Conservation (phyloP, 2,113 vertebrate species). For the Xyrauchen texanus region DNA sequence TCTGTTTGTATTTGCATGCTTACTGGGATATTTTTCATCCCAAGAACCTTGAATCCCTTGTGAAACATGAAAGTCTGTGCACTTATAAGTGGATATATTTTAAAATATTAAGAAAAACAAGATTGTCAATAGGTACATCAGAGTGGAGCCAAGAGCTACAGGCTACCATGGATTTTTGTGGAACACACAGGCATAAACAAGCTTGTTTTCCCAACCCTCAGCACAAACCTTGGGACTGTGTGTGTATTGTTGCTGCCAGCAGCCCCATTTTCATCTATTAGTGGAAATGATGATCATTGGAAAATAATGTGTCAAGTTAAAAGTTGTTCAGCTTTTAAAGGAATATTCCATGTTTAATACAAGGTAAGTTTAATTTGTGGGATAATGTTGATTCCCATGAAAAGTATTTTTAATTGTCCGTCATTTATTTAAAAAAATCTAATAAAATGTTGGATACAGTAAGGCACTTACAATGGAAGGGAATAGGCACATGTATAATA, state of each 20-base stretch:
- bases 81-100: slow-evolving; percentile 24
- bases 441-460: no score
- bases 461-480: no score
- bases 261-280: no score
- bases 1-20: slow-evolving; percentile 24
- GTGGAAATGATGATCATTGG: no score
- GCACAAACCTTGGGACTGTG: neutral
- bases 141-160: slow-evolving; percentile 20
- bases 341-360: no score
- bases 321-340: no score
- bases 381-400: no score
- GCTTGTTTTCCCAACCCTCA: slow-evolving; percentile 18
- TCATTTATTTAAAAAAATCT: no score
- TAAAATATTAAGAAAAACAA: slow-evolving; percentile 11
- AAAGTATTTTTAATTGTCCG: no score
- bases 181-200: slow-evolving; percentile 24
- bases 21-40: slow-evolving; percentile 33
- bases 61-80: slow-evolving; percentile 39
- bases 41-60: neutral
- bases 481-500: no score
- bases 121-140: slow-evolving; percentile 31
- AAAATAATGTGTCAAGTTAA: no score
- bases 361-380: no score
- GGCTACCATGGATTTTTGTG: slow-evolving; percentile 33
- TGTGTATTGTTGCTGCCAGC: neutral